phyloP scores from a whole-genome alignment of 1,140 invertebrate genomes.

The Heterodera schachtii region DNA sequence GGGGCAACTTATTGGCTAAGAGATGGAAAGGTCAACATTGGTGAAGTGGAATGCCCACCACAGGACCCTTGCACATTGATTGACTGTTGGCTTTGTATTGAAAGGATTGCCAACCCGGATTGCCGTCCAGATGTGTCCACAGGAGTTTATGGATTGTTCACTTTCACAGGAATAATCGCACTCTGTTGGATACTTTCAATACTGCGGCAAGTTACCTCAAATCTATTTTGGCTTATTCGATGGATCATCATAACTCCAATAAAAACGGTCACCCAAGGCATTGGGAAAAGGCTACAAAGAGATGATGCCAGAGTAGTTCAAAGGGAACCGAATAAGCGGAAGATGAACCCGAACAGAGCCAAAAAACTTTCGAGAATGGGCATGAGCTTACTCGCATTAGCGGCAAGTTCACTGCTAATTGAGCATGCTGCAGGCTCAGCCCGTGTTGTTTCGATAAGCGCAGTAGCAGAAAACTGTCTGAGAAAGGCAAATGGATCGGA shows the following conservation, averaged over 20 bases:
- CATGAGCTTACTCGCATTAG: no score
- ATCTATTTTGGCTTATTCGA: not conserved
- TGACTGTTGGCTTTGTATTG: not conserved
- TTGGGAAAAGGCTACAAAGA: no score
- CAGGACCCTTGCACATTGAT: not conserved
- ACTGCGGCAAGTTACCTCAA: not conserved
- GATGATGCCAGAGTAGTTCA: no score
- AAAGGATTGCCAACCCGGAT: not conserved
- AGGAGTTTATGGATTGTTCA: not conserved
- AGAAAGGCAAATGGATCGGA: not conserved
- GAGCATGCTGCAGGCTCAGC: no score
- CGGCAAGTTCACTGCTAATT: no score
- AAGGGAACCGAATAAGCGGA: no score
- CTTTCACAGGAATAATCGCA: not conserved
- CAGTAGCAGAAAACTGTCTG: not conserved
- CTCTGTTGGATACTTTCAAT: not conserved
- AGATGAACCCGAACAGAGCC: no score
- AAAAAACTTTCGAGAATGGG: no score
- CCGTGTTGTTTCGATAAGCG: not conserved
- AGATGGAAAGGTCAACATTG: not conserved
- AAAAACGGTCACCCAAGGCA: no score
- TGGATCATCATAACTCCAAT: no score
- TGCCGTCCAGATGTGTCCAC: not conserved
- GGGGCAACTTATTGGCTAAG: not conserved
- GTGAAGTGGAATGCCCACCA: constrained; percentile 4